Evolutionary conservation across 2,113 vertebrate genomes (phyloP).

Genomic region (Hippopotamus amphibius): DNA sequence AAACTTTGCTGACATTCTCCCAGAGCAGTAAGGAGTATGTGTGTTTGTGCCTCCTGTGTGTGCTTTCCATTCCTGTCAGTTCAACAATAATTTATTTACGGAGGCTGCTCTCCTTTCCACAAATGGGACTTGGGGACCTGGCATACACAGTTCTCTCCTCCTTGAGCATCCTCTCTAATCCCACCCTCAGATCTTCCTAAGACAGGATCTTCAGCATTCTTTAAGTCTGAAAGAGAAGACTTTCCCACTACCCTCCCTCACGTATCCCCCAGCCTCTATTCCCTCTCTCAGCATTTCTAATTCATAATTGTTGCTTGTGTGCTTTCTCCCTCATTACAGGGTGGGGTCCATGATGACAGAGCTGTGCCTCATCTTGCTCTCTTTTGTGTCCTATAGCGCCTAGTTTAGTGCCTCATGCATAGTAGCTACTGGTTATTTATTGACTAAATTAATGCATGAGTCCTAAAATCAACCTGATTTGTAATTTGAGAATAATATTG

Average conservation of each 20-base stretch:
- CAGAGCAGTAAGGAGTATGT: neutral
- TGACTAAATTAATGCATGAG: neutral
- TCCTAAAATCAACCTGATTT: neutral
- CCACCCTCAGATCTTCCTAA: neutral
- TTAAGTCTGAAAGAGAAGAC: neutral
- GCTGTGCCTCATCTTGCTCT: neutral
- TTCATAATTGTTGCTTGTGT: neutral
- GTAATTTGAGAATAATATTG: slow-evolving; percentile 14
- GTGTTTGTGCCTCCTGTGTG: no score
- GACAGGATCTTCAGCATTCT: neutral
- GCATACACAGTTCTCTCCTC: neutral
- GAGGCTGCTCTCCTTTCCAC: neutral
- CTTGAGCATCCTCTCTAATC: neutral
- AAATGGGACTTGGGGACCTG: neutral
- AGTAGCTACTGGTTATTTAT: neutral
- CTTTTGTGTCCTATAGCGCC: neutral
- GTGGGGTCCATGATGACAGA: neutral
- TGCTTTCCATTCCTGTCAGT: neutral
- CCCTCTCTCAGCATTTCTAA: neutral
- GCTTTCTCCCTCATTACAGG: neutral
- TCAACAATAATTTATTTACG: neutral
- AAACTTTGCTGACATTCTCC: neutral
- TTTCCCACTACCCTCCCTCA: neutral
- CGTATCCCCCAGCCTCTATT: neutral
- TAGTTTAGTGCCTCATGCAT: neutral